Evolutionary conservation across 2,888 invertebrate genomes (phyloP).

Genomic region (Sussaba pulchella): DNA sequence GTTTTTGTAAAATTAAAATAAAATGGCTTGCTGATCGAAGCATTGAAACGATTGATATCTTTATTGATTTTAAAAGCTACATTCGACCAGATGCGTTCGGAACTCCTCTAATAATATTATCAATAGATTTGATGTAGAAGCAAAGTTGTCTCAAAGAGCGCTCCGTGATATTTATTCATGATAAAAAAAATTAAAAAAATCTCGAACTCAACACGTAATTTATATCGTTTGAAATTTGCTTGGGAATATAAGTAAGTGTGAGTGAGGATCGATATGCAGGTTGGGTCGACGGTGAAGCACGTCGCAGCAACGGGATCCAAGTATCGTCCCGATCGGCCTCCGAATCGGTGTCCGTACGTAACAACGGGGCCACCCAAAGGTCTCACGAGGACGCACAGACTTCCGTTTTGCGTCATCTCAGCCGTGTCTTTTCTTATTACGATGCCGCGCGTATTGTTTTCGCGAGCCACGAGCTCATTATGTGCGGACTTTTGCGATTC

Average conservation of each 20-base stretch:
- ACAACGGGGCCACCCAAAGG: slow-evolving; percentile 52
- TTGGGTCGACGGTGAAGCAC: slow-evolving; percentile 40
- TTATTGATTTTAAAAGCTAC: too few species aligned
- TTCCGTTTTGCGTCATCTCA: slow-evolving; percentile 12
- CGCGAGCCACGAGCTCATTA: neutral
- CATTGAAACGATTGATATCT: too few species aligned
- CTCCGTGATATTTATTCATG: neutral
- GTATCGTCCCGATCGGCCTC: slow-evolving; percentile 61
- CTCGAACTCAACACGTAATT: neutral
- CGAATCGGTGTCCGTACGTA: slow-evolving; percentile 50
- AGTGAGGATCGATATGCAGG: slow-evolving; percentile 37
- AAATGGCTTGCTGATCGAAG: too few species aligned
- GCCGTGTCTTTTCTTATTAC: slow-evolving; percentile 54
- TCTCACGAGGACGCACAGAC: slow-evolving; percentile 42
- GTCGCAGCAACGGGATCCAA: slow-evolving; percentile 53
- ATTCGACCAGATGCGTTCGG: too few species aligned
- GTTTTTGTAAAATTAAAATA: too few species aligned
- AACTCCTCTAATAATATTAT: too few species aligned
- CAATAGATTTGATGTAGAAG: too few species aligned
- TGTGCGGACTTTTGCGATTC: slow-evolving; percentile 34
- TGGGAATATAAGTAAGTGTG: neutral
- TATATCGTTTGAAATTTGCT: slow-evolving; percentile 5
- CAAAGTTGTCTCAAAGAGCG: too few species aligned
- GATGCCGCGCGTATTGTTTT: slow-evolving; percentile 19
- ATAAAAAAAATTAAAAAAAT: neutral